phyloP scores from a whole-genome alignment of 2,888 invertebrate genomes.

The Camponotus fellah region DNA sequence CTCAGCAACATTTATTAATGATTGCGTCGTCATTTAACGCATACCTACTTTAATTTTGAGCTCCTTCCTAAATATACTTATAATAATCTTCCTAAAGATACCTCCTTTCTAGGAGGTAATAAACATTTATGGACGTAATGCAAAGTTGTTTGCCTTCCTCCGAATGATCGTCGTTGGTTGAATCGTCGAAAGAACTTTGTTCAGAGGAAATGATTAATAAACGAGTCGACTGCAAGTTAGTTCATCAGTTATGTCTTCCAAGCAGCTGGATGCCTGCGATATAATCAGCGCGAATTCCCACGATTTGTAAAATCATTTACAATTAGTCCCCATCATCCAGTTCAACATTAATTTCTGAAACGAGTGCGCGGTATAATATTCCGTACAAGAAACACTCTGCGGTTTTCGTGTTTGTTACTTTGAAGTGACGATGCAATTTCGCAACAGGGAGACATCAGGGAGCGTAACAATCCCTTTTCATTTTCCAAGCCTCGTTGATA shows the following conservation, averaged over 20 bases:
- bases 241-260: conserved; percentile 57
- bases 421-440: conserved; percentile 61
- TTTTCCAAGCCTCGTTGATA: conserved; percentile 28
- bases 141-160: not conserved
- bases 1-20: not conserved
- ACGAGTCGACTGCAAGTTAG: conserved; percentile 53
- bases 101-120: no score
- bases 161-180: not conserved
- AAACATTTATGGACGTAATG: not conserved
- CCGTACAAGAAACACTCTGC: conserved; percentile 40
- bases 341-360: conserved; percentile 72
- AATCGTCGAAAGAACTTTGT: conserved; percentile 48
- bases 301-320: conserved; percentile 73
- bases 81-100: no score
- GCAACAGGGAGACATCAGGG: conserved; percentile 32
- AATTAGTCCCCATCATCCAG: conserved; percentile 73
- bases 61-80: not conserved
- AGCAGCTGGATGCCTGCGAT: conserved; percentile 63
- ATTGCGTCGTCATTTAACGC: not conserved
- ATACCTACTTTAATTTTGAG: not conserved
- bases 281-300: conserved; percentile 73
- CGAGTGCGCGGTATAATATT: conserved; percentile 50
- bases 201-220: conserved; percentile 65
- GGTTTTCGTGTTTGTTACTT: conserved; percentile 67
- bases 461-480: conserved; percentile 45